These are phyloP conservation scores for Anhinga anhinga DNA, from an alignment of 2,113 vertebrate genomes.

Conservation along the genomic window DNA sequence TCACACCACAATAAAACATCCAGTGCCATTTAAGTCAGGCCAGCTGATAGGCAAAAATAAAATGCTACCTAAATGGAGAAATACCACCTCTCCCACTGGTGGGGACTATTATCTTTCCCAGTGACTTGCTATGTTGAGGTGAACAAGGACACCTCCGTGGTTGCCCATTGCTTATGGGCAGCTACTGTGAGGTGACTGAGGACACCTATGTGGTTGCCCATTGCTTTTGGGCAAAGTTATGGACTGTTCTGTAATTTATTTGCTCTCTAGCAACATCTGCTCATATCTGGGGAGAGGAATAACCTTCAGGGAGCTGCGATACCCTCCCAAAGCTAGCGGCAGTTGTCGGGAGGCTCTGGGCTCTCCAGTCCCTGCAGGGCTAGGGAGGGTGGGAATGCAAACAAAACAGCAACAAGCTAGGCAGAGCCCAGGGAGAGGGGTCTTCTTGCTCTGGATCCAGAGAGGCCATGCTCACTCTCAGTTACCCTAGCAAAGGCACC, in stretches of 20 bases:
- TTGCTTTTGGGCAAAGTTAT: background rate
- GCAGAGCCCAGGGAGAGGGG: rapidly evolving
- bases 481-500: background rate
- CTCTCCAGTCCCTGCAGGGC: background rate
- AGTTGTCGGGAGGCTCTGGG: background rate
- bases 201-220: background rate
- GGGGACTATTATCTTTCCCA: background rate
- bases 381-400: background rate
- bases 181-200: background rate
- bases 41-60: background rate
- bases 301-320: background rate
- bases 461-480: background rate
- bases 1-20: background rate
- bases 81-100: background rate
- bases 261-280: background rate
- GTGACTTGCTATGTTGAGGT: background rate
- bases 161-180: background rate
- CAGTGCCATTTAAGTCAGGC: background rate
- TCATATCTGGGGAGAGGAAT: background rate
- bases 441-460: background rate
- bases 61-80: background rate
- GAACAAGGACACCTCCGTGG: background rate
- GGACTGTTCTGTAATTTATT: background rate
- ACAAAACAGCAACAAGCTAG: rapidly evolving
- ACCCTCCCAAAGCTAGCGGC: background rate